Base-by-base conservation (phyloP, 2,888 invertebrate genomes). In the Matsumyia berberina region DNA sequence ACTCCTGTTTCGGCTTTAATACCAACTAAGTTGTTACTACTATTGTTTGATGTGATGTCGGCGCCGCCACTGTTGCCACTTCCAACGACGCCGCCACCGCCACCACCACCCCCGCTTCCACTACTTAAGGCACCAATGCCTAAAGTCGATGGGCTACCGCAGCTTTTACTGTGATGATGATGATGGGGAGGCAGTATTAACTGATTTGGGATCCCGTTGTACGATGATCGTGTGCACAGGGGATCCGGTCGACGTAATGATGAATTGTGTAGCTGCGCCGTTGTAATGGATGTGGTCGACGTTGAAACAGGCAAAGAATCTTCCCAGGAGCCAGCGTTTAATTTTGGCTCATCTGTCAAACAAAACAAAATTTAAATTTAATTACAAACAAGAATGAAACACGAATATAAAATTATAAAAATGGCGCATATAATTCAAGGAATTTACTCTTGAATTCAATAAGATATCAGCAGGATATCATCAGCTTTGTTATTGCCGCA, bases 301-400 rank as follows among this genome's bases (percentile, higher is more conserved):
- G 88, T 86, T 58, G 86, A 78, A 86, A 87, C 83, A 49, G 89
- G 88, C 58, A 89, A 79, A 58, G 94, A 93, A 92, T 96, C 96
- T 92, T 96, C 96, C 96, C 96, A 96, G 90, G 95, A 94, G 91
- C 95, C 95, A 86, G 95, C 94, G 91, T 94, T 94, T 91, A 95
- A 93, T 92, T 91, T 95, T 89, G 95, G 95, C 92, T 96, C 96
- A 95, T 96, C 96, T 96, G 93, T 17, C 92, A 91, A 86, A 87
- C 88, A 87, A 86, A 87, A 87, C 58, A 64, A 77, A 85, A 80
- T 64, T 51, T 55, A 11, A 73, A 44, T 44, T 24, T 3, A 24
- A 24, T 24, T 24, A 24, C 1, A 24, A 3, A 24, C 1, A 24
- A 3, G 24, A 24, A 24, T 24, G 4, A 24, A 24, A 24, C 4